Evolutionary conservation across 2,888 invertebrate genomes (phyloP).

Genomic region (Napeogenes sylphis): DNA sequence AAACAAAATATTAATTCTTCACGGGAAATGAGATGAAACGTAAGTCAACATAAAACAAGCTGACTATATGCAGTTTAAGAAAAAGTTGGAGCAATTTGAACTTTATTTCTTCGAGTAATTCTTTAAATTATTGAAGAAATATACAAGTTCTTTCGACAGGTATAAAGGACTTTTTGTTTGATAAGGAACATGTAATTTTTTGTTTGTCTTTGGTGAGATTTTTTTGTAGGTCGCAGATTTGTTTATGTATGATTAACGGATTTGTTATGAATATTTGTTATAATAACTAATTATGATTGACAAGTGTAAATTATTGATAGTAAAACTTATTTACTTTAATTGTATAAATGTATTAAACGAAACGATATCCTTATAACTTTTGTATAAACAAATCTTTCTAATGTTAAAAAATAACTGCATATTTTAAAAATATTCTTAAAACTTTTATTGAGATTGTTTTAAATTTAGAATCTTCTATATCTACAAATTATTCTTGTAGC

Average conservation of each 20-base stretch:
- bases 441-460: no score
- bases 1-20: slow-evolving; percentile 55
- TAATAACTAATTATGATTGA: slow-evolving; percentile 9
- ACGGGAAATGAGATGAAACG: slow-evolving; percentile 56
- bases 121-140: slow-evolving; percentile 6
- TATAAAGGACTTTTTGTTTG: slow-evolving; percentile 54
- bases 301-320: neutral
- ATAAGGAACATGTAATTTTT: slow-evolving; percentile 55
- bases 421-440: no score
- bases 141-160: slow-evolving; percentile 32
- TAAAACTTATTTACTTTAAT: no score
- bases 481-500: slow-evolving; percentile 15
- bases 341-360: neutral
- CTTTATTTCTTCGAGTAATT: slow-evolving; percentile 20
- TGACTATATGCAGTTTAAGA: slow-evolving; percentile 28
- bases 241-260: slow-evolving; percentile 39
- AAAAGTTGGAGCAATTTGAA: slow-evolving; percentile 28
- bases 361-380: no score
- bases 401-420: no score
- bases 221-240: slow-evolving; percentile 47
- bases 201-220: slow-evolving; percentile 60
- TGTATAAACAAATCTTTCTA: no score
- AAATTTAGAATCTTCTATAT: neutral
- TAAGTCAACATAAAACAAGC: slow-evolving; percentile 46
- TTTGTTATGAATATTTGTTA: slow-evolving; percentile 7